Percentiles rank a stretch among this genome's conserved stretches.
phyloP scores from a whole-genome alignment of 2,797 vertebrate species.

The Pterois miles region DNA sequence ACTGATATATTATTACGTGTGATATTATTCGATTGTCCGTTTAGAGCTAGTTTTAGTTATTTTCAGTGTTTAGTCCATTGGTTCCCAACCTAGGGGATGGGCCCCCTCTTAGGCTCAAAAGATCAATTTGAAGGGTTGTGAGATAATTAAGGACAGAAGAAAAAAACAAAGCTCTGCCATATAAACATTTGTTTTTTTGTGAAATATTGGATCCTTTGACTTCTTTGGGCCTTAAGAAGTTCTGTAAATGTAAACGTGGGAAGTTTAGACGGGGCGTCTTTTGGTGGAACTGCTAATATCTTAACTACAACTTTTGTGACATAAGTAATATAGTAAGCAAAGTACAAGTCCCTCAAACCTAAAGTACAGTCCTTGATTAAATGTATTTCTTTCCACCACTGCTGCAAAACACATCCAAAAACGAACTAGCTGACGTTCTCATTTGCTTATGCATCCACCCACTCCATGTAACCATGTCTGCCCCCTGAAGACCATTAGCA shows the following conservation, averaged over 20 bases:
- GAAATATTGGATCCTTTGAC: not conserved
- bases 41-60: not conserved
- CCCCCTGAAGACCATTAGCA: conserved; percentile 18
- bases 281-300: not conserved
- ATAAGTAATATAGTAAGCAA: not conserved
- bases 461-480: conserved; percentile 18
- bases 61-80: not conserved
- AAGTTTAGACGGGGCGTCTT: not conserved
- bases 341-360: not conserved
- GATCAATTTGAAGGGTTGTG: not conserved
- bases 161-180: not conserved
- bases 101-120: not conserved
- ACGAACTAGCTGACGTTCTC: not conserved
- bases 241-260: not conserved
- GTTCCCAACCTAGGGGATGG: not conserved
- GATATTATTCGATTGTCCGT: not conserved
- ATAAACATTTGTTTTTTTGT: too few relatives aligned
- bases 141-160: not conserved
- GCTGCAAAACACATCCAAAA: not conserved
- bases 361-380: not conserved
- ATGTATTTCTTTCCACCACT: not conserved
- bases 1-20: not conserved
- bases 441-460: conserved; percentile 6
- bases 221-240: not conserved
- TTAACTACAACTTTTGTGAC: not conserved